Evolutionary conservation across 2,797 vertebrate genomes (phyloP).

Genomic region (Amblyopsis hoosieri): DNA sequence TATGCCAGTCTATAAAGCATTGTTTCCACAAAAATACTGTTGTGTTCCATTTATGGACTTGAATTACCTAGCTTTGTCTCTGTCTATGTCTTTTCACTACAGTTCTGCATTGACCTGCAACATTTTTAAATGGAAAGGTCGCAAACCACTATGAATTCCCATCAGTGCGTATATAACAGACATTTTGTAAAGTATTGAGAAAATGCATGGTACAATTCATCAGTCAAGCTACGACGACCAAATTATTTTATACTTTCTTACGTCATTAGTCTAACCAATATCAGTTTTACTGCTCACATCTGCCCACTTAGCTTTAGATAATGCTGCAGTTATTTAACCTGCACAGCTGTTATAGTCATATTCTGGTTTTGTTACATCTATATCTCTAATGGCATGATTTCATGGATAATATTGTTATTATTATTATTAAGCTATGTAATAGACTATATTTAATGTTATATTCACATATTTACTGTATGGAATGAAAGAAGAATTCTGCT

Average conservation of each 20-base stretch:
- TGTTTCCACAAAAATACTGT: too few species aligned
- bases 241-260: conserved; percentile 26
- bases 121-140: too few species aligned
- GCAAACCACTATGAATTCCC: too few species aligned
- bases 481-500: too few species aligned
- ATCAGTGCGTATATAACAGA: too few species aligned
- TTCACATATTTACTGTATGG: neutral
- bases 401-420: neutral
- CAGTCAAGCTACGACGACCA: conserved; percentile 14
- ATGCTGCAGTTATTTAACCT: conserved; percentile 41
- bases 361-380: conserved; percentile 35
- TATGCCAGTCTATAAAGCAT: too few species aligned
- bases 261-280: conserved; percentile 21
- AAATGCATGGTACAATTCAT: conserved; percentile 19
- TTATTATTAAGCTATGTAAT: neutral
- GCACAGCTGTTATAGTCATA: conserved; percentile 37
- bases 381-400: conserved; percentile 42
- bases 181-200: too few species aligned
- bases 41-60: too few species aligned
- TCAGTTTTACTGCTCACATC: conserved; percentile 39
- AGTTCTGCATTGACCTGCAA: too few species aligned
- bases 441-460: neutral
- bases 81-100: too few species aligned
- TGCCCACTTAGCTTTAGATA: conserved; percentile 57
- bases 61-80: too few species aligned